A percentile compares a stretch with the other conserved stretches of the same genome.
phyloP scores from a whole-genome alignment of 1,140 invertebrate genomes.

The Oscheius sp. region DNA sequence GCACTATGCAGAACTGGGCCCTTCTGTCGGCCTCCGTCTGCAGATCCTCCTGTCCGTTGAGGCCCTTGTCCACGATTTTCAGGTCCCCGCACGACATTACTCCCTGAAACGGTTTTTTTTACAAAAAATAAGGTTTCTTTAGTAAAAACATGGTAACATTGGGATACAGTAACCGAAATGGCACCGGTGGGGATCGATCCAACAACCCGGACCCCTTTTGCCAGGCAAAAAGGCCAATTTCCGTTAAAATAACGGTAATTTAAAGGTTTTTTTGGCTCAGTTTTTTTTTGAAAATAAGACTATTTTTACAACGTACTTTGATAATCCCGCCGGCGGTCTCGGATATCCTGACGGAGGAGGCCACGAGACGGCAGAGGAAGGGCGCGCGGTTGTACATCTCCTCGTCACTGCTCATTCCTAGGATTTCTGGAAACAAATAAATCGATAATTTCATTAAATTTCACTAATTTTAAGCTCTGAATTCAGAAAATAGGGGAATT shows the following conservation, averaged over 20 bases:
- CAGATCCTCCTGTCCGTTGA: constrained; percentile 81
- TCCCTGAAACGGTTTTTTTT: too few relatives aligned
- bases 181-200: too few relatives aligned
- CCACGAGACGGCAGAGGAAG: constrained; percentile 50
- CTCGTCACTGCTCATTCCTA: constrained; percentile 38
- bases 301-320: constrained; percentile 43
- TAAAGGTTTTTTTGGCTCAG: background rate
- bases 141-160: background rate
- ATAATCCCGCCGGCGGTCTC: constrained; percentile 55
- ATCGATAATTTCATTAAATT: too few relatives aligned
- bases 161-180: background rate
- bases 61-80: constrained; percentile 55
- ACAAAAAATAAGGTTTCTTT: background rate
- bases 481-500: too few relatives aligned
- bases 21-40: constrained; percentile 95
- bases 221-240: too few relatives aligned
- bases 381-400: constrained; percentile 52
- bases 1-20: constrained; percentile 85
- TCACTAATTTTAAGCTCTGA: too few relatives aligned
- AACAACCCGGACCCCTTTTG: too few relatives aligned
- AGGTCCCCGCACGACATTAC: constrained; percentile 51
- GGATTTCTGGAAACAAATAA: too few relatives aligned
- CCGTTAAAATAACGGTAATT: background rate
- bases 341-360: constrained; percentile 48
- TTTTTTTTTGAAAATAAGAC: constrained; percentile 5